Evolutionary conservation across 2,888 invertebrate species (phyloP), one percentile per base, ranked within the genome.

Genomic region (Willowsia nigromaculata): DNA sequence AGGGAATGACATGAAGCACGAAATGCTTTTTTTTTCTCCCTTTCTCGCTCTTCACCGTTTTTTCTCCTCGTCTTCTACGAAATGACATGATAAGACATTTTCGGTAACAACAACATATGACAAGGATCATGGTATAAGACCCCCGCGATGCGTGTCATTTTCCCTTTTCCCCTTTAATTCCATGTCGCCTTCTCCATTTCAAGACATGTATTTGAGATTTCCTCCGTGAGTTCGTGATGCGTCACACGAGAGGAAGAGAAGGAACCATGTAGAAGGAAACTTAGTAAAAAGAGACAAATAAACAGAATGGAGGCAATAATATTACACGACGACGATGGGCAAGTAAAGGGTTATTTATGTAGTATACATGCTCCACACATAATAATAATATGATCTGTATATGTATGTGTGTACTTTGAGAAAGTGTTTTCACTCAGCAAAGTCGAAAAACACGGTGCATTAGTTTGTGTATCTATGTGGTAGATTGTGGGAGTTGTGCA

Each of bases 101-200:
- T 80, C 37, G 80, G 86, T 86, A 86, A 86, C 86, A 86, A 86
- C 86, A 86, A 86, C 86, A 86, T 86, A 86, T 86, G 86, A 86
- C 86, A 86, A 86, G 86, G 86, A 86, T 86, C 86, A 86, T 80
- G 86, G 86, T 86, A 62, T 86, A 86, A 86, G 86, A 86, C 86
- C 86, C 86, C 86, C 86, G 37, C 80, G 86, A 86, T 86, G 86
- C 86, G 86, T 86, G 86, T 86, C 86, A 86, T 86, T 86, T 86
- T 53, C 78, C 40, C 86, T 68, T 80, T 86, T 85, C 85, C 50
- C 50, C 80, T 80, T 80, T 86, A 86, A 86, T 86, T 86, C 86
- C 86, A 68, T 80, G 68, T 68, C 50, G 80, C 62, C 65, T 80
- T 56, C 50, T 86, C 86, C 76, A 76, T 74, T 71, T 74, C 59